Evolutionary conservation across 2,888 invertebrate genomes (phyloP).

Genomic region (Petrophora chlorosata): DNA sequence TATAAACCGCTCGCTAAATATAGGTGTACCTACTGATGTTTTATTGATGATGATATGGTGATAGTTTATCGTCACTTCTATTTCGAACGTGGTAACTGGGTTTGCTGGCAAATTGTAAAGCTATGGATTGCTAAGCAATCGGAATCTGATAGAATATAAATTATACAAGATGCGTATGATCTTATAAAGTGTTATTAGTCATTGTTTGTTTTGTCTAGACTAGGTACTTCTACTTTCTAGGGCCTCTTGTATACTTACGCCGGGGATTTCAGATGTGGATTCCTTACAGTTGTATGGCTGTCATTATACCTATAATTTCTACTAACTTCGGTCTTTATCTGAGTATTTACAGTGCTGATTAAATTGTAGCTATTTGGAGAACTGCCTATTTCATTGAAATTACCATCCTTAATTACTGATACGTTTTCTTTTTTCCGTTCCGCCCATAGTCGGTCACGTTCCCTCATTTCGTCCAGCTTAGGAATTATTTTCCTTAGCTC

Average conservation of each 20-base stretch:
- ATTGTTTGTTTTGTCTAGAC: too few species aligned
- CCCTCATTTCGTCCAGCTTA: constrained; percentile 77
- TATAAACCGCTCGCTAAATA: too few species aligned
- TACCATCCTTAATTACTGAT: constrained; percentile 59
- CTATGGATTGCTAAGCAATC: not conserved
- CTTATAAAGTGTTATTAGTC: too few species aligned
- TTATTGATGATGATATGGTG: constrained; percentile 39
- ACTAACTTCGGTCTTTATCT: constrained; percentile 37
- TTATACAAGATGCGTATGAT: too few species aligned
- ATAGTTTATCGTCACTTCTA: constrained; percentile 56
- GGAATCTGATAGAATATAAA: too few species aligned
- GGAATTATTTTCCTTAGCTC: constrained; percentile 78
- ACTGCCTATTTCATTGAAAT: constrained; percentile 68
- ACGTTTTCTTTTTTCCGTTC: constrained; percentile 52
- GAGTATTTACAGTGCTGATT: constrained; percentile 32
- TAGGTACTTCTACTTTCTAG: too few species aligned
- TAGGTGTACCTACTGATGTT: too few species aligned
- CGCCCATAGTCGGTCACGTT: constrained; percentile 69
- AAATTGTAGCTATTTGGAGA: constrained; percentile 43
- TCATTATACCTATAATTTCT: constrained; percentile 34
- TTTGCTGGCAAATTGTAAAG: not conserved
- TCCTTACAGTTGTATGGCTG: constrained; percentile 32
- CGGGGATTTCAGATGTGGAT: constrained; percentile 39
- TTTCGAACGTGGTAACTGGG: constrained; percentile 46
- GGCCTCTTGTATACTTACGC: constrained; percentile 53